These are phyloP conservation scores for Prunella himalayana DNA, from an alignment of 2,113 vertebrate species.

Conservation along the genomic window DNA sequence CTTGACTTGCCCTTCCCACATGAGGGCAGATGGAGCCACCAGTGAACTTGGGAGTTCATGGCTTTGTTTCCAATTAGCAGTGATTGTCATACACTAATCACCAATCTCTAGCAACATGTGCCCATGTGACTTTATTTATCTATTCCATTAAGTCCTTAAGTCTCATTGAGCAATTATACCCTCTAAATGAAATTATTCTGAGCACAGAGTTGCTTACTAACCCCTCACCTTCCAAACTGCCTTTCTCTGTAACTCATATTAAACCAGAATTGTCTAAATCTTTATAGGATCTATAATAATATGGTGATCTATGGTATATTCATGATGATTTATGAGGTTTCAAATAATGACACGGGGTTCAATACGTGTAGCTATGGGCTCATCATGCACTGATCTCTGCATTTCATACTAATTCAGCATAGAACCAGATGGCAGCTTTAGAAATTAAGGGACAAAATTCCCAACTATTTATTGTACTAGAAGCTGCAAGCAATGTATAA, in stretches of 20 bases:
- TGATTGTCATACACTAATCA: background rate
- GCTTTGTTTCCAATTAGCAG: background rate
- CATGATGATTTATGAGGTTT: background rate
- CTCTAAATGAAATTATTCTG: background rate
- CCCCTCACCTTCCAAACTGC: background rate
- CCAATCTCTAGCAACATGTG: background rate
- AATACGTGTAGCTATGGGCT: background rate
- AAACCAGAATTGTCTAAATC: background rate
- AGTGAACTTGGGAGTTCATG: background rate
- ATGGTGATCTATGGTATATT: background rate
- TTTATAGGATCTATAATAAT: background rate
- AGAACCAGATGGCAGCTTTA: background rate
- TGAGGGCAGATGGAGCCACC: background rate
- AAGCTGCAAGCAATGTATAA: background rate
- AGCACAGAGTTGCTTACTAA: background rate
- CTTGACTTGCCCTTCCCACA: rapidly evolving
- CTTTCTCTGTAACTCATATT: background rate
- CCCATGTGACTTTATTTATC: background rate
- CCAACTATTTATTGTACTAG: background rate
- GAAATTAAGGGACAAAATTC: background rate
- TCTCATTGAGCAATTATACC: background rate
- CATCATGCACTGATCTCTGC: background rate
- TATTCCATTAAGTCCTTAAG: background rate
- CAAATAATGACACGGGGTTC: background rate
- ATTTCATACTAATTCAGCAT: background rate